Evolutionary conservation across 1,140 invertebrate species (phyloP), one percentile per base, ranked within the genome.

Genomic region (Schlechtendalia chinensis): DNA sequence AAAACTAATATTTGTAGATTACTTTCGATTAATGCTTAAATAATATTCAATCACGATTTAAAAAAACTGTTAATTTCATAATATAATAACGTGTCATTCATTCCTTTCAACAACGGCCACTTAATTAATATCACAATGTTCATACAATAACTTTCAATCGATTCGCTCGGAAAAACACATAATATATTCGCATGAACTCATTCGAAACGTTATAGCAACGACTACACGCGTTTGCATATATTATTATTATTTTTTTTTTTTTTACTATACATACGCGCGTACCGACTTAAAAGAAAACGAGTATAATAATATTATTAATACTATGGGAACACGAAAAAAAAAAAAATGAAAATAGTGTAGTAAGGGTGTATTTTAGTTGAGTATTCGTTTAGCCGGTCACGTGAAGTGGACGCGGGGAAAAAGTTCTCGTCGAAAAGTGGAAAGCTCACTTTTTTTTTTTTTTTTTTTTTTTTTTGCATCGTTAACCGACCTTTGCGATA

Each of bases 381-480:
- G 50, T 72, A 54, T 72, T 72, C 47, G 69, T 72, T 72, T 72
- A 54, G 69, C 69, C 47, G 10, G 12, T 53, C 47, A 22, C 54
- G 47, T 12, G 22, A 24, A 53, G 39, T 67, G 47, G 47, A 72
- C 47, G 17, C 6, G 47, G 47, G 10, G 50, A 72, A 16, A 29
- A 19, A 24, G 56, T 58, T 77, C 74, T 77, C 56, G 39, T 50
- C 39, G 75, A 79, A 79, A 79, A 79, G 75, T 79, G 75, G 75
- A 79, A 50, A 79, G 58, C 75, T 61, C 75, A 22, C 45, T 79
- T 5, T 71, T 53, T 53, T 50, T 75, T 75, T 24, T 22, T 58
- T 58, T 58, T 14, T 58, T 56, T 1, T 58, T 74, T 47, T 47
- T 17, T 77, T 77, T 59, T 79, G 75, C 75, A 63, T 79, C 75